A percentile compares a stretch with the other conserved stretches of the same genome.
These are phyloP conservation scores for Macrosiphum euphorbiae DNA, from an alignment of 2,888 invertebrate species.

Conservation along the genomic window DNA sequence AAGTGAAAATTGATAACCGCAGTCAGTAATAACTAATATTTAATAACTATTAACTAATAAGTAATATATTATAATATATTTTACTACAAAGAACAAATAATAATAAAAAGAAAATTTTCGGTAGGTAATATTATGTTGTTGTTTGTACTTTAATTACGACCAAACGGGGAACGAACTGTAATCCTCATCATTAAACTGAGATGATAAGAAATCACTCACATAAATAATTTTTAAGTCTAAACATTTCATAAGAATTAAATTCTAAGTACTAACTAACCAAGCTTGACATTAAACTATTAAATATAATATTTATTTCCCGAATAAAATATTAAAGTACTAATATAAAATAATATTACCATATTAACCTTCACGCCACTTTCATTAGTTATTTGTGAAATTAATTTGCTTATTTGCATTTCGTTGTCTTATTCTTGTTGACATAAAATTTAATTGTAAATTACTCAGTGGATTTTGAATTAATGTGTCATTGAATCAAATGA, in stretches of 20 bases:
- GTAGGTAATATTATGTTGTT: too few relatives aligned
- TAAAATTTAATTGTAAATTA: conserved; percentile 28
- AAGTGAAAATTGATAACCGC: too few relatives aligned
- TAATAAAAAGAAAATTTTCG: too few relatives aligned
- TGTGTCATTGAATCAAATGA: neutral
- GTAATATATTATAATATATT: too few relatives aligned
- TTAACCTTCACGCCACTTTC: neutral
- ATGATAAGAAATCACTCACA: too few relatives aligned
- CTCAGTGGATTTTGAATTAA: conserved; percentile 18
- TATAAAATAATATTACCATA: neutral
- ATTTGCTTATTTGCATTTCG: neutral
- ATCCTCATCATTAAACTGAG: too few relatives aligned
- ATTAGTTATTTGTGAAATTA: neutral
- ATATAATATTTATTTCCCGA: neutral
- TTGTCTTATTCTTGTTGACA: neutral
- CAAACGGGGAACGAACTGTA: too few relatives aligned
- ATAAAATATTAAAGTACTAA: neutral
- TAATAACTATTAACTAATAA: too few relatives aligned
- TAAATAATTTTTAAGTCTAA: too few relatives aligned
- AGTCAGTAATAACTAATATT: too few relatives aligned
- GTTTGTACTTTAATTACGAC: too few relatives aligned
- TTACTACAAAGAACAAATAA: too few relatives aligned
- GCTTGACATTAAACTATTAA: neutral
- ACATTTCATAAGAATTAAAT: neutral
- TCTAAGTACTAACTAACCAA: neutral